These are phyloP conservation scores for Dastarcus helophoroides DNA, from an alignment of 2,888 invertebrate genomes.

Conservation along the genomic window DNA sequence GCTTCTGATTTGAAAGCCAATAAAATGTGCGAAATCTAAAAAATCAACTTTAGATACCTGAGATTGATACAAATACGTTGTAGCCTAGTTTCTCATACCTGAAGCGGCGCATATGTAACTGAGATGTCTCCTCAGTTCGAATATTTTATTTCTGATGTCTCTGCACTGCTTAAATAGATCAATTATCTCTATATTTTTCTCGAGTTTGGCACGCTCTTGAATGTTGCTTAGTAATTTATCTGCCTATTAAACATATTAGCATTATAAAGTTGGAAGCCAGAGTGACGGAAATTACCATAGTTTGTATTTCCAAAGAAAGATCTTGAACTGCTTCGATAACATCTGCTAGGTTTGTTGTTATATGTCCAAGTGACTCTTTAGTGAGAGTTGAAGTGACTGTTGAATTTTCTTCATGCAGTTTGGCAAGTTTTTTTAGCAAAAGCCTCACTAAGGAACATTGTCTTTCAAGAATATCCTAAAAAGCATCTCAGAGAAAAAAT, in stretches of 20 bases:
- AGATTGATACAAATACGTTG: no score
- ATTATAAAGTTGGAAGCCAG: no score
- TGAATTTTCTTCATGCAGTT: slow-evolving; percentile 35
- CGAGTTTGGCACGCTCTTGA: no score
- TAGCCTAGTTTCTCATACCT: slow-evolving; percentile 28
- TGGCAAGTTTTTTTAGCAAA: slow-evolving; percentile 33
- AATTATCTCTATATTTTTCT: no score
- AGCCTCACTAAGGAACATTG: slow-evolving; percentile 34
- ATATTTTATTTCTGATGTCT: slow-evolving; percentile 30
- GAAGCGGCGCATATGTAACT: slow-evolving; percentile 34
- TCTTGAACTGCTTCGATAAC: slow-evolving; percentile 33
- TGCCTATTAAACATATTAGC: no score
- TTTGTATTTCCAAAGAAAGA: slow-evolving; percentile 32
- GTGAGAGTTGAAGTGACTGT: slow-evolving; percentile 23
- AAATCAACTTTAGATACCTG: no score
- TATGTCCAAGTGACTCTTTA: slow-evolving; percentile 22
- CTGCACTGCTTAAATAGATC: slow-evolving; percentile 3
- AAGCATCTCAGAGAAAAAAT: no score
- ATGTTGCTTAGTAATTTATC: no score
- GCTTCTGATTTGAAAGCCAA: no score
- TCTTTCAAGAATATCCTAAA: slow-evolving; percentile 29
- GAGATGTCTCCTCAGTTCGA: slow-evolving; percentile 34
- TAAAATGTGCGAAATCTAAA: no score
- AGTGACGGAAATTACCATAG: no score
- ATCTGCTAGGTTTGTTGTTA: slow-evolving; percentile 21